phyloP scores from a whole-genome alignment of 37 sponge, comb jelly and placozoan genomes.

The Halichondria panicea region DNA sequence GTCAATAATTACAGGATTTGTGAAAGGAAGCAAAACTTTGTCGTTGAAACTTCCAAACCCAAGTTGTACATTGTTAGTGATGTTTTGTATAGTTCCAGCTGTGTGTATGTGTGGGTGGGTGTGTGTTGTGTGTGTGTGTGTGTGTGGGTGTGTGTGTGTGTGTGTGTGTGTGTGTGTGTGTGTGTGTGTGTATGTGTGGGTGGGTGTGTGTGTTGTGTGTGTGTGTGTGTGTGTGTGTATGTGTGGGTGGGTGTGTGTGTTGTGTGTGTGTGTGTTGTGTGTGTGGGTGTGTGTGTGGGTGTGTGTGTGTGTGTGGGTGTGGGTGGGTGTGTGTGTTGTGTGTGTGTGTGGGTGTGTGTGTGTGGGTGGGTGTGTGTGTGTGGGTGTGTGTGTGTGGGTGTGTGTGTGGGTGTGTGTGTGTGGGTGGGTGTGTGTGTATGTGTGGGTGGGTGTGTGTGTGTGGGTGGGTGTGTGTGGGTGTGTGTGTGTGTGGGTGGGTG shows the following conservation, averaged over 20 bases:
- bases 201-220: not conserved
- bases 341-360: too few relatives aligned
- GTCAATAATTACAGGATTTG: not conserved
- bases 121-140: too few relatives aligned
- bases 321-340: constrained; percentile 6
- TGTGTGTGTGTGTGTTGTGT: too few relatives aligned
- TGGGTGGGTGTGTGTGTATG: too few relatives aligned
- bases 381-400: too few relatives aligned
- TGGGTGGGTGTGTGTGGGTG: constrained; percentile 15
- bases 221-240: constrained; percentile 14
- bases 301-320: constrained; percentile 12
- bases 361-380: not conserved
- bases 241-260: too few relatives aligned
- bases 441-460: not conserved
- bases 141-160: constrained; percentile 14
- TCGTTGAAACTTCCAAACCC: constrained; percentile 66
- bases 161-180: not conserved
- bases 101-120: not conserved
- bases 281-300: not conserved
- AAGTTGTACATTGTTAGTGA: constrained; percentile 39
- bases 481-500: constrained; percentile 10
- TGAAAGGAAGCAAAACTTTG: constrained; percentile 35
- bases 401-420: constrained; percentile 9
- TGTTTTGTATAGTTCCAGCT: too few relatives aligned
- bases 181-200: not conserved